A percentile compares a stretch with the other conserved stretches of the same genome.
Conservation (phyloP, 2,113 vertebrate genomes). For the Ceyx margarethae region DNA sequence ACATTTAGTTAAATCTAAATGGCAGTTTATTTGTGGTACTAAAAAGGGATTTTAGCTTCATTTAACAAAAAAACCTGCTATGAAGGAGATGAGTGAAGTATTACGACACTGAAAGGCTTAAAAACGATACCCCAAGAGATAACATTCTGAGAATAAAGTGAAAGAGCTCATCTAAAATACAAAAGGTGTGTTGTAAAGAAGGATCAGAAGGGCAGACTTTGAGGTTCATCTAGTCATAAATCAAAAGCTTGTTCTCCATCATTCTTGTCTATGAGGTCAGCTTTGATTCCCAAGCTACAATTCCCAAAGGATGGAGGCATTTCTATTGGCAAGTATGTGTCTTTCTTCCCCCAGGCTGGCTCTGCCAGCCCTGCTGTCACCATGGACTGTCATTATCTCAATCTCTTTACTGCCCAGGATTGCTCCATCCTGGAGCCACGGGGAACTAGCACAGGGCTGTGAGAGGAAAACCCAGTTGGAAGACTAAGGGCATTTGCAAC, state of each 20-base stretch:
- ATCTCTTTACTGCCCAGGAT: constrained; percentile 68
- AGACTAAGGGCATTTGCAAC: constrained; percentile 19
- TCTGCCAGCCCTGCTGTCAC: constrained; percentile 69
- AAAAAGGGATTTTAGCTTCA: neutral
- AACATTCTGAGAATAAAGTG: constrained; percentile 58
- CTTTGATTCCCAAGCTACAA: constrained; percentile 68
- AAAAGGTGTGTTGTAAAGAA: constrained; percentile 72
- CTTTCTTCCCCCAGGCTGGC: constrained; percentile 54
- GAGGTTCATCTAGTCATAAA: constrained; percentile 68
- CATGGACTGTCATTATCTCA: constrained; percentile 67
- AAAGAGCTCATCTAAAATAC: constrained; percentile 65
- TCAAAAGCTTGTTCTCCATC: constrained; percentile 68
- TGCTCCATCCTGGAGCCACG: constrained; percentile 58
- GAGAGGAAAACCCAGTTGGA: constrained; percentile 35
- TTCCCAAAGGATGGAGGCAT: constrained; percentile 57
- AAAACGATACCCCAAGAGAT: constrained; percentile 59
- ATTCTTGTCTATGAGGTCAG: constrained; percentile 59
- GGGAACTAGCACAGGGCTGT: constrained; percentile 29
- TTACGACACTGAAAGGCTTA: constrained; percentile 36
- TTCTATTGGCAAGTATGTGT: constrained; percentile 64
- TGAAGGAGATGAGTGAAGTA: constrained; percentile 50
- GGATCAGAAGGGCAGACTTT: constrained; percentile 70
- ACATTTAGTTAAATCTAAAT: neutral
- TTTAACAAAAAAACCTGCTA: neutral
- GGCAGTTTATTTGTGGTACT: neutral